phyloP scores from a whole-genome alignment of 1,140 invertebrate species.

The Drosophila hydei region DNA sequence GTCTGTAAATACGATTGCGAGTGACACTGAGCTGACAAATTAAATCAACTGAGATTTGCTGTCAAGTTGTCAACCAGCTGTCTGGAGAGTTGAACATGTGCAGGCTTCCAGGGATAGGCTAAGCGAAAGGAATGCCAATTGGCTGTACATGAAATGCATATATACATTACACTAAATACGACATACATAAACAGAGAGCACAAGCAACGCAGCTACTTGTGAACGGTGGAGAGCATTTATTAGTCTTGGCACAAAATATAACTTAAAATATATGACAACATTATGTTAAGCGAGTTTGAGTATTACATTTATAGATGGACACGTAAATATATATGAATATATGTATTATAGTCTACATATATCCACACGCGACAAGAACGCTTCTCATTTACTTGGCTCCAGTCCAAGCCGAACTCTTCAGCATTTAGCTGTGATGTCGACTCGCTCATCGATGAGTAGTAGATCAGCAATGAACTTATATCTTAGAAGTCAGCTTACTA shows the following conservation, averaged over 20 bases:
- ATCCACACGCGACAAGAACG: too few relatives aligned
- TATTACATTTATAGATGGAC: too few relatives aligned
- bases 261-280: constrained; percentile 1
- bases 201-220: neutral
- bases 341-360: too few relatives aligned
- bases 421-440: too few relatives aligned
- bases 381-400: too few relatives aligned
- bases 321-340: too few relatives aligned
- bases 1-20: constrained; percentile 48
- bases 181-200: neutral
- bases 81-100: neutral
- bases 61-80: constrained; percentile 51
- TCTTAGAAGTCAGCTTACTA: too few relatives aligned
- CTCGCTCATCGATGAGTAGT: too few relatives aligned
- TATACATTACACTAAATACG: neutral
- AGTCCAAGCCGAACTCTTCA: too few relatives aligned
- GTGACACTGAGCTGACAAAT: constrained; percentile 73
- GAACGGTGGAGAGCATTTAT: constrained; percentile 20
- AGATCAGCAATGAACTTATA: too few relatives aligned
- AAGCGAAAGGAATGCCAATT: neutral
- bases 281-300: neutral
- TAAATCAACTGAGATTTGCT: constrained; percentile 70
- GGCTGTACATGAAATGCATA: neutral
- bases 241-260: constrained; percentile 26
- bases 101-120: neutral